These are phyloP conservation scores for Bombus difficillimus DNA, from an alignment of 1,140 invertebrate species.

Conservation along the genomic window DNA sequence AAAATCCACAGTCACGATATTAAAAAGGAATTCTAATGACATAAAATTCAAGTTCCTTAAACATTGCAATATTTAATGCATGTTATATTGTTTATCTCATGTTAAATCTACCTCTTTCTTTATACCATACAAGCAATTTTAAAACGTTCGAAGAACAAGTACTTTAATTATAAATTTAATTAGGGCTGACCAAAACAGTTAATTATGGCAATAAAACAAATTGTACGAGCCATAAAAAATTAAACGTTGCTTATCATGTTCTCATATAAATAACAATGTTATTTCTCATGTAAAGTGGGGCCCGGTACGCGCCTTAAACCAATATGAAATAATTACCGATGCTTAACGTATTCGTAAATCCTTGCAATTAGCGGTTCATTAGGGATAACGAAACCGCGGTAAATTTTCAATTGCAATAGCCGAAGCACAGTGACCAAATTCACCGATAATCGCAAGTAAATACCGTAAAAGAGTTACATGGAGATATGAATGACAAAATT, in stretches of 20 bases:
- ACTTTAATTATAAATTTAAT: too few species aligned
- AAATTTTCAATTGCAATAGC: conserved; percentile 49
- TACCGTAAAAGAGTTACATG: not conserved
- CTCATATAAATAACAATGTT: not conserved
- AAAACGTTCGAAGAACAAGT: too few species aligned
- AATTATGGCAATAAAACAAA: not conserved
- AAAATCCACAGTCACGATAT: too few species aligned
- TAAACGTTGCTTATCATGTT: not conserved
- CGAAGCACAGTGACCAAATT: not conserved
- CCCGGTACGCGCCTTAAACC: conserved; percentile 24
- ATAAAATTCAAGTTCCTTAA: too few species aligned
- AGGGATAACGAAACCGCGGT: conserved; percentile 47
- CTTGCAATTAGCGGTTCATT: conserved; percentile 71
- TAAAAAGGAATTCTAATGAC: too few species aligned
- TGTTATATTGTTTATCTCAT: too few species aligned
- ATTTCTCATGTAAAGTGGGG: not conserved
- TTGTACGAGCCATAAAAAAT: not conserved
- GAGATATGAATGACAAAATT: not conserved
- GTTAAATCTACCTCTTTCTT: too few species aligned
- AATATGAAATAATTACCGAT: conserved; percentile 53
- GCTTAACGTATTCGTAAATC: conserved; percentile 71
- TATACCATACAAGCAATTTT: too few species aligned
- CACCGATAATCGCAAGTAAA: not conserved
- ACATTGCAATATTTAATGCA: too few species aligned
- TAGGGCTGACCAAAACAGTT: too few species aligned